Conservation (phyloP, 2,113 vertebrate genomes). For the Struthio camelus region DNA sequence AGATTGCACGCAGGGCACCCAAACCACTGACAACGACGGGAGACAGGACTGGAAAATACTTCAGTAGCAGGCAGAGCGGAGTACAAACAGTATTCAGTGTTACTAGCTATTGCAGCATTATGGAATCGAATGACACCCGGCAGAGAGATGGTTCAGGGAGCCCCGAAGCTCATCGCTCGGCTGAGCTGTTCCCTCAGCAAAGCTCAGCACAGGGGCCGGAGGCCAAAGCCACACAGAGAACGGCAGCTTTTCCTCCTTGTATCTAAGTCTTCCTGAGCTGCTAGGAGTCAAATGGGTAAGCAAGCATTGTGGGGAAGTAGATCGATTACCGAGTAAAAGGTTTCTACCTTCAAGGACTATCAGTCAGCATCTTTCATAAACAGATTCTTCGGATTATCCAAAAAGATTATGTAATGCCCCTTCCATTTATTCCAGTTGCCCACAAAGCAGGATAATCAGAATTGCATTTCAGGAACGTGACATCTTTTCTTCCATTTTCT, state of each 20-base stretch:
- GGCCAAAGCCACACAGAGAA: not conserved
- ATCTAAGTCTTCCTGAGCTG: not conserved
- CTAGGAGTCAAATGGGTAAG: not conserved
- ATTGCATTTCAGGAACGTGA: not conserved
- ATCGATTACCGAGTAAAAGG: not conserved
- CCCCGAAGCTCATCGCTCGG: not conserved
- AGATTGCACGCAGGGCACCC: not conserved
- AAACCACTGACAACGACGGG: accelerated
- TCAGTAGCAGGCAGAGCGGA: not conserved
- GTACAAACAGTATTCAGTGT: not conserved
- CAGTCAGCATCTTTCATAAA: not conserved
- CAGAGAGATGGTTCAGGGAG: not conserved
- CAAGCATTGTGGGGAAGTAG: not conserved
- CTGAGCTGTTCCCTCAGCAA: not conserved
- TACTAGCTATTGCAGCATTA: accelerated
- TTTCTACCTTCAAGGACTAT: not conserved
- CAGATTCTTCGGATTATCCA: not conserved
- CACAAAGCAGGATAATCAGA: not conserved
- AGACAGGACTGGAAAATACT: no score
- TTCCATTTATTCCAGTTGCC: not conserved
- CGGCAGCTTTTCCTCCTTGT: no score
- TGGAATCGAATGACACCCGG: not conserved
- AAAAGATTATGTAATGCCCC: not conserved
- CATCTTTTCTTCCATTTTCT: not conserved
- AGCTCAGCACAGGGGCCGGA: not conserved